Evolutionary conservation across 1,140 invertebrate species (phyloP), one percentile per base, ranked within the genome.

Genomic region (Diorhabda sublineata): DNA sequence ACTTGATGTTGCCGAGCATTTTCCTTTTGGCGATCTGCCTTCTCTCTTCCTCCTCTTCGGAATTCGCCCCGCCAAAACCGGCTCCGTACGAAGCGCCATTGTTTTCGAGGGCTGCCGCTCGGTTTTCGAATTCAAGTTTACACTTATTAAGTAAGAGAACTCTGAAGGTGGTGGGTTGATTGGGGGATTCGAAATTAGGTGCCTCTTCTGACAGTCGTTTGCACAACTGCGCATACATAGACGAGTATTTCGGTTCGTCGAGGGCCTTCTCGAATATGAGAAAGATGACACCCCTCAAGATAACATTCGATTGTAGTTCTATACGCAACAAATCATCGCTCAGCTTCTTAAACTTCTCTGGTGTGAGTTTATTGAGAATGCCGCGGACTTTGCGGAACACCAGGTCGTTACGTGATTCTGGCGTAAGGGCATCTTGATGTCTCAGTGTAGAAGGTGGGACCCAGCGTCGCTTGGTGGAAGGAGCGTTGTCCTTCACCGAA

Each of bases 161-260:
- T 74, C 91, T 88, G 86, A 98, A 98, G 75, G 94, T 96, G 75
- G 88, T 85, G 83, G 87, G 83, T 68, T 85, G 86, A 61, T 82
- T 79, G 60, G 81, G 78, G 75, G 89, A 87, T 85, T 98, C 96
- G 87, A 97, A 96, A 85, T 97, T 98, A 78, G 95, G 94, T 76
- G 94, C 94, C 90, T 98, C 94, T 87, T 98, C 94, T 84, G 92
- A 94, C 83, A 99, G 89, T 86, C 94, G 92, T 84, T 96, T 96
- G 90, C 97, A 99, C 87, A 99, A 89, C 89, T 97, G 96, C 86
- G 96, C 97, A 85, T 98, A 97, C 95, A 97, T 96, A 90, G 94
- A 97, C 92, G 96, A 98, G 88, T 98, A 99, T 87, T 98, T 98
- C 72, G 96, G 96, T 87, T 99, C 97, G 91, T 98, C 96, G 83